A percentile compares a stretch with the other conserved stretches of the same genome.
These are phyloP conservation scores for Pentamera pediparva DNA, from an alignment of 53 echinoderm and acorn worm genomes.

Conservation along the genomic window DNA sequence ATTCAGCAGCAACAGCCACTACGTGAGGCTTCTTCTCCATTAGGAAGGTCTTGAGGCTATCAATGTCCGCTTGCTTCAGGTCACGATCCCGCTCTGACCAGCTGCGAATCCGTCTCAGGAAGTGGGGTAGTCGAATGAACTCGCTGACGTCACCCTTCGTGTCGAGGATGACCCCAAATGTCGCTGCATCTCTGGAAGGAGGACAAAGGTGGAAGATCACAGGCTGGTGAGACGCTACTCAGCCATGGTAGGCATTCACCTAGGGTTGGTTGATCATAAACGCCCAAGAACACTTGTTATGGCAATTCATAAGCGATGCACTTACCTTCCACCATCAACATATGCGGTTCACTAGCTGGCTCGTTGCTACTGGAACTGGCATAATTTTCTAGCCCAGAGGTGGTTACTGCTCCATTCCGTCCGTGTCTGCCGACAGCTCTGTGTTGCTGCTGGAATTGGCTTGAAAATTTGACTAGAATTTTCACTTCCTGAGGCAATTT, in stretches of 20 bases:
- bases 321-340: too few species aligned
- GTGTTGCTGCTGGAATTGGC: too few species aligned
- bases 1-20: conserved; percentile 79
- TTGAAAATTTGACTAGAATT: too few species aligned
- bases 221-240: neutral
- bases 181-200: conserved; percentile 58
- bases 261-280: too few species aligned
- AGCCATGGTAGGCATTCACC: too few species aligned
- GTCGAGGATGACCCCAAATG: conserved; percentile 79
- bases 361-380: too few species aligned
- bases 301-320: too few species aligned
- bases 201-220: neutral
- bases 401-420: too few species aligned
- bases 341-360: too few species aligned
- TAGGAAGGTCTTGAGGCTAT: conserved; percentile 77
- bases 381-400: too few species aligned
- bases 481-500: too few species aligned
- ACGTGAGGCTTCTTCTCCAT: conserved; percentile 86
- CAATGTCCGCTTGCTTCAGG: conserved; percentile 78
- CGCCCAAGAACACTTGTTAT: neutral
- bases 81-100: conserved; percentile 79
- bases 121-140: conserved; percentile 84
- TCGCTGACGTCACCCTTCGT: conserved; percentile 85
- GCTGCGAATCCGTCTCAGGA: conserved; percentile 61
- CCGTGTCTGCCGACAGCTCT: too few species aligned